Base-by-base conservation (phyloP, 2,113 vertebrate genomes). In the Pogonocichla stellata region DNA sequence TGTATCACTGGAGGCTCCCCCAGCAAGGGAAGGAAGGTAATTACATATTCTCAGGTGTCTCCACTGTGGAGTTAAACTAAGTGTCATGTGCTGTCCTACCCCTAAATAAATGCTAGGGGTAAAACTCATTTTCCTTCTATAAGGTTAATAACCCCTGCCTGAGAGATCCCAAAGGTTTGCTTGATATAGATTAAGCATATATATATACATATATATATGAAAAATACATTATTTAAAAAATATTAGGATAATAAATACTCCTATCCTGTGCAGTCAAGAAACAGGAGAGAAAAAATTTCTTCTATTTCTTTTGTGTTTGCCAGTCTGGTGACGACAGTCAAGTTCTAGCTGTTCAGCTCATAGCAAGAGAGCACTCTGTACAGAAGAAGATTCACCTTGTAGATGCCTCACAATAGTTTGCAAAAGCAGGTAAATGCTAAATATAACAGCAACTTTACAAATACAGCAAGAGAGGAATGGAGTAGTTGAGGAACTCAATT, bases 1-100 rank as follows among this genome's bases (percentile, higher is more conserved):
- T 0, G 0, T 38, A 54, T 14, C 13, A 38, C 51, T 62, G 47
- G 36, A 81, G n/a, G 31, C 3, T 70, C 3, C 64, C 20, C 14
- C 25, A 79, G 43, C 10, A 81, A 91, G 38, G 10, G 15, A 67
- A 66, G 17, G 17, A 62, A 34, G 20, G 38, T 14, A 81, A 60
- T 29, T 40, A 54, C 14, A 54, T 38, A 74, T 22, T n/a, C 23
- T 36, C 9, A 8, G 22, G 14, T 74, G 56, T 12, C 25, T 84
- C 47, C 1, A 2, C 60, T 42, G 3, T 19, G 14, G 25, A 93
- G 29, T 48, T 31, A 53, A 89, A 88, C 14, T 13, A 66, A 66
- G 31, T 22, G 26, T 17, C 54, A 70, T 17, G 16, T 51, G 40
- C 62, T 54, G 19, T 40, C 20, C n/a, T 43, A 53, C 11, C 9